Evolutionary conservation across 2,888 invertebrate genomes (phyloP).

Genomic region (Troides aeacus): DNA sequence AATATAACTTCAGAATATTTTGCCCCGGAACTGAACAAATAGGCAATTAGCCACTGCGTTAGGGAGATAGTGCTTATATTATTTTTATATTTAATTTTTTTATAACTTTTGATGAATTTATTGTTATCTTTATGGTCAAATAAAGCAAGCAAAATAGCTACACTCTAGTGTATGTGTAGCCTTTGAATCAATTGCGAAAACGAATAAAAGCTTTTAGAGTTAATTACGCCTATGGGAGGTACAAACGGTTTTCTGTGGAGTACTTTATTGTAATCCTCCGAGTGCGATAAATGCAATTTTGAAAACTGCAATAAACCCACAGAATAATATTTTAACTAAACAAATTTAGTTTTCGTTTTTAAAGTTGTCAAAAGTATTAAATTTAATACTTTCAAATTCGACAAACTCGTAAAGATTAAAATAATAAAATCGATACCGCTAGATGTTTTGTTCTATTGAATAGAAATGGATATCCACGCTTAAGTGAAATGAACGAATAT

Average conservation of each 20-base stretch:
- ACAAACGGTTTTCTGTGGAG: slow-evolving; percentile 9
- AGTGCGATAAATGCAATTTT: slow-evolving; percentile 12
- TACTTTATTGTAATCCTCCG: slow-evolving; percentile 11
- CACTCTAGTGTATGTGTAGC: slow-evolving; percentile 1
- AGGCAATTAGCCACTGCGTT: too few species aligned
- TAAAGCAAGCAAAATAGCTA: neutral
- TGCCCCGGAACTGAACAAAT: too few species aligned
- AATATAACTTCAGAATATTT: too few species aligned
- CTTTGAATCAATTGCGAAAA: slow-evolving; percentile 20
- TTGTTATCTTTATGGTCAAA: neutral
- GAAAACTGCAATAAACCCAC: neutral
- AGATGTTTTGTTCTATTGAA: neutral
- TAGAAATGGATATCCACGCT: neutral
- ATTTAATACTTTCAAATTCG: neutral
- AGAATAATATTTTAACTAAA: neutral
- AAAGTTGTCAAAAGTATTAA: neutral
- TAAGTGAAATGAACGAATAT: neutral
- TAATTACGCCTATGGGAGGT: slow-evolving; percentile 16
- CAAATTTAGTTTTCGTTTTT: neutral
- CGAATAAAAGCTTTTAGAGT: slow-evolving; percentile 25
- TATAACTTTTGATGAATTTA: too few species aligned
- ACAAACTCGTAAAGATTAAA: neutral
- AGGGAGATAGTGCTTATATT: too few species aligned
- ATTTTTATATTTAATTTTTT: too few species aligned
- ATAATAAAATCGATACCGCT: neutral